These are phyloP conservation scores for Macrosoma leucophasiata DNA, from an alignment of 2,888 invertebrate species.

Conservation along the genomic window DNA sequence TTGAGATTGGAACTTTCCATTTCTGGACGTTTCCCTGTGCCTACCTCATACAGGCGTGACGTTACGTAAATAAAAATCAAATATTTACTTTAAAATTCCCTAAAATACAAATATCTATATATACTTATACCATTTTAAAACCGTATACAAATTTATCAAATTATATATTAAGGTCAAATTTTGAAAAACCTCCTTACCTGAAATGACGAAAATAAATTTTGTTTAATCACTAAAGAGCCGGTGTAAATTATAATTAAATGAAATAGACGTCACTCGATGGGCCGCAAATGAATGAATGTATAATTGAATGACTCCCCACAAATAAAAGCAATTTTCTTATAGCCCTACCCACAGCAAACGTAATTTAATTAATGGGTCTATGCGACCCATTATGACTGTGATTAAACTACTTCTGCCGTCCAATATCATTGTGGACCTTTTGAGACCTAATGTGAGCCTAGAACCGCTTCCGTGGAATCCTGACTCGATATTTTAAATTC, in stretches of 20 bases:
- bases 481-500: too few species aligned
- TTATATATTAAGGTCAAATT: too few species aligned
- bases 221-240: slow-evolving; percentile 42
- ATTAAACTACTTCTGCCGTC: slow-evolving; percentile 49
- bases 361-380: slow-evolving; percentile 64
- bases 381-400: slow-evolving; percentile 61
- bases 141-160: slow-evolving; percentile 16
- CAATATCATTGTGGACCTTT: too few species aligned
- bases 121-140: background rate
- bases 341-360: slow-evolving; percentile 44
- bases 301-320: slow-evolving; percentile 62
- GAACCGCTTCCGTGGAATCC: too few species aligned
- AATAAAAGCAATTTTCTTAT: slow-evolving; percentile 67
- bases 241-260: slow-evolving; percentile 61
- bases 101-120: background rate
- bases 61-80: slow-evolving; percentile 3
- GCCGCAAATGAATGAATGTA: slow-evolving; percentile 58
- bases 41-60: too few species aligned
- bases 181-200: too few species aligned
- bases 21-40: too few species aligned
- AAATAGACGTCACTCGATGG: slow-evolving; percentile 58
- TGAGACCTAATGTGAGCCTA: too few species aligned
- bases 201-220: slow-evolving; percentile 28
- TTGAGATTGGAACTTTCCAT: too few species aligned
- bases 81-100: slow-evolving; percentile 2